phyloP scores from a whole-genome alignment of 1,140 invertebrate species.

The Wiebesia pumilae region DNA sequence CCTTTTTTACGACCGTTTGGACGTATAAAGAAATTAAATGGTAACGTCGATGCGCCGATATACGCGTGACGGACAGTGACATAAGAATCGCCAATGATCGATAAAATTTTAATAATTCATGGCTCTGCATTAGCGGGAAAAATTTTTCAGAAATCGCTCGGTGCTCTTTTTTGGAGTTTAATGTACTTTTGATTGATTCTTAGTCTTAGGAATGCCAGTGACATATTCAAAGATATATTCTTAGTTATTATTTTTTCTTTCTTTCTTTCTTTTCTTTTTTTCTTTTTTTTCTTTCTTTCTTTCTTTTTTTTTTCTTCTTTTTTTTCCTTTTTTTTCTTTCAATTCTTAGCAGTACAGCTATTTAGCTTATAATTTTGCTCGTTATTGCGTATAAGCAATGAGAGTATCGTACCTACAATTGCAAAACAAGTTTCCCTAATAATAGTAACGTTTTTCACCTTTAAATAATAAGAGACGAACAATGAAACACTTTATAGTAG shows the following conservation, averaged over 20 bases:
- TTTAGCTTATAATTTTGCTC: not conserved
- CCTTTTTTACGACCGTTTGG: not conserved
- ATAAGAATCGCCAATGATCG: not conserved
- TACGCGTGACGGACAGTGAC: not conserved
- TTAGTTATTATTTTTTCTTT: too few species aligned
- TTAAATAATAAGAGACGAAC: too few species aligned
- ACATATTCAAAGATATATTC: not conserved
- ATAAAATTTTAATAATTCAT: constrained; percentile 16
- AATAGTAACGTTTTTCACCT: too few species aligned
- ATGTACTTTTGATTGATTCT: not conserved
- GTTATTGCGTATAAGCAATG: too few species aligned
- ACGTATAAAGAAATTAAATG: not conserved
- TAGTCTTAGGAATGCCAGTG: not conserved
- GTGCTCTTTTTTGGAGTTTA: not conserved
- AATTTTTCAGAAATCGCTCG: not conserved
- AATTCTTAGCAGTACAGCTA: too few species aligned
- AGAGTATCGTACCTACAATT: too few species aligned
- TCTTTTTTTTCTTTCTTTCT: too few species aligned
- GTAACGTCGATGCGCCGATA: not conserved
- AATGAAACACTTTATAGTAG: too few species aligned
- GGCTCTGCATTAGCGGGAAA: not conserved
- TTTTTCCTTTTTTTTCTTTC: too few species aligned
- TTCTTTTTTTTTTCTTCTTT: too few species aligned
- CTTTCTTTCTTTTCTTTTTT: too few species aligned
- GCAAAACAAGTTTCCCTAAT: too few species aligned